Percentiles rank a stretch among this genome's conserved stretches.
Conservation (phyloP, 2,113 vertebrate species). For the Illadopsis cleaveri region DNA sequence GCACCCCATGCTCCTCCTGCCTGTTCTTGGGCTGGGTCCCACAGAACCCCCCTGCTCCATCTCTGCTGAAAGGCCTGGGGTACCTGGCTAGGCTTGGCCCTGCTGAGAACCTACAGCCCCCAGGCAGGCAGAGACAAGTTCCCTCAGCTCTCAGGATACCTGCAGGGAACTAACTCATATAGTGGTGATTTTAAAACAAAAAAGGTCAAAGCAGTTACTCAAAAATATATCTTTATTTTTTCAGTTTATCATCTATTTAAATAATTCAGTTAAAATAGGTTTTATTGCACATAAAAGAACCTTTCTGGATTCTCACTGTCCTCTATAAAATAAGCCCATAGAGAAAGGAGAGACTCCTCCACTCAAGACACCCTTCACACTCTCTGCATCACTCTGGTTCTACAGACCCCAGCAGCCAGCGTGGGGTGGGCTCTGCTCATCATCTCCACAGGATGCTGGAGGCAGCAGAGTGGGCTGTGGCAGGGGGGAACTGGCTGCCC, state of each 20-base stretch:
- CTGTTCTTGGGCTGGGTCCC: no score
- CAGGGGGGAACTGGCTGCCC: not conserved
- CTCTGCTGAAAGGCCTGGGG: not conserved
- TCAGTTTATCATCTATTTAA: slow-evolving; percentile 42
- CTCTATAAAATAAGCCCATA: not conserved
- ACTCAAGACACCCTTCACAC: accelerated
- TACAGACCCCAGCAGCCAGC: not conserved
- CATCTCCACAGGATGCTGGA: not conserved
- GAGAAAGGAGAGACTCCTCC: not conserved
- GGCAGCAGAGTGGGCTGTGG: not conserved
- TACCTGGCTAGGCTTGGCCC: not conserved
- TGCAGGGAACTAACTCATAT: not conserved
- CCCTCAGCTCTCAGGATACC: not conserved
- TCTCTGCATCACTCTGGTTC: not conserved
- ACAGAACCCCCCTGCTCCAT: no score
- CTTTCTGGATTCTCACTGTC: not conserved
- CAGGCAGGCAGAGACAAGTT: not conserved
- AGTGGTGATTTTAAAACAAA: not conserved
- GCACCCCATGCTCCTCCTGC: no score
- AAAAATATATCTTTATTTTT: slow-evolving; percentile 68
- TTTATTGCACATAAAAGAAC: slow-evolving; percentile 60
- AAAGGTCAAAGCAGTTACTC: not conserved
- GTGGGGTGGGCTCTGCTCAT: not conserved
- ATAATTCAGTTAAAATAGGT: slow-evolving; percentile 60
- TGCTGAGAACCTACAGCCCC: not conserved